Evolutionary conservation across 2,113 vertebrate species (phyloP), one percentile per base, ranked within the genome.

Genomic region (Vireo altiloquus): DNA sequence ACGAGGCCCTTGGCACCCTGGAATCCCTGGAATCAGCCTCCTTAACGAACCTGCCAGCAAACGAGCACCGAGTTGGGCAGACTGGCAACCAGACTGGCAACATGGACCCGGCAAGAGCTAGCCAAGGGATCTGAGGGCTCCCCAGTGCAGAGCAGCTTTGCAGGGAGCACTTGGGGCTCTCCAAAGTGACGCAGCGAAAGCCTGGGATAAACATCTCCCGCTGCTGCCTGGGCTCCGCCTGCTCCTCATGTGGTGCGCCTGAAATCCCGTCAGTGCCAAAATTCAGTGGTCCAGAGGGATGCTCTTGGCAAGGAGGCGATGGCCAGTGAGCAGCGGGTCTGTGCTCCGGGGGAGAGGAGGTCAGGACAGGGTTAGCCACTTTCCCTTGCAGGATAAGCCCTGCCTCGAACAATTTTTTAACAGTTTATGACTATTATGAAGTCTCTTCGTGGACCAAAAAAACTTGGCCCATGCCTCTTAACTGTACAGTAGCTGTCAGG

Each of bases 111-210:
- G n/a, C 7, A 3, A 82, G 65, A 5, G 11, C 68, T 16, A 17
- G 31, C 50, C 89, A 56, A 47, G 75, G 75, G n/a, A 50, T 16
- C 0, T n/a, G n/a, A 83, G 71, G 63, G 44, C 50, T 39, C 15
- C 37, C 17, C 0, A 0, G 2, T 3, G n/a, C 79, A 5, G 37
- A 75, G 19, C 15, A 47, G 1, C 24, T 91, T 46, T 47, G 9
- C 30, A 42, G n/a, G 69, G 65, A 76, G 3, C 11, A 23, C 44
- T 3, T 0, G 13, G 15, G 31, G 25, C 46, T 89, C 42, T 66
- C 69, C 61, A 52, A 81, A 89, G 33, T 2, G 74, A 56, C 0
- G 8, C 37, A 64, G 22, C 0, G 0, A 56, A 76, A 78, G 15
- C 42, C 24, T 2, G 4, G 40, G 52, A 84, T 11, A 87, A 92